phyloP scores from a whole-genome alignment of 53 echinoderm and acorn worm species.

The Glandiceps talaboti region DNA sequence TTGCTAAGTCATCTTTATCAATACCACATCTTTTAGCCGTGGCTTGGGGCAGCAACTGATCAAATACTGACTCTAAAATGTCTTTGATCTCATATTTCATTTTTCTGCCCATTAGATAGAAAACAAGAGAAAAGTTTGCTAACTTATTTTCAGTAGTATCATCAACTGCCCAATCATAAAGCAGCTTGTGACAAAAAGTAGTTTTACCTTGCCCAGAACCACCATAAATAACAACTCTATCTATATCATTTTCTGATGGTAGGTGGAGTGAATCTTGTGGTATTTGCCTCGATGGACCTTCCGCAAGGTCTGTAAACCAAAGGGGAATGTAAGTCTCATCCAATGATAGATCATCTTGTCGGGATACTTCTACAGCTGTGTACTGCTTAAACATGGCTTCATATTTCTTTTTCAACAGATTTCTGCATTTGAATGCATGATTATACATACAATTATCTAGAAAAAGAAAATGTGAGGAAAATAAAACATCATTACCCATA shows the following conservation, averaged over 20 bases:
- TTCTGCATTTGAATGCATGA: not conserved
- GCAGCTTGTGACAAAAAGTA: not conserved
- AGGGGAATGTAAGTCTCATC: not conserved
- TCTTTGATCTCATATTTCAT: not conserved
- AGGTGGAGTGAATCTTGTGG: not conserved
- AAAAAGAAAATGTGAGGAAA: too few relatives aligned
- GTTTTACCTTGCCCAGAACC: not conserved
- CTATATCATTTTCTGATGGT: not conserved
- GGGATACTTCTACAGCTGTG: not conserved
- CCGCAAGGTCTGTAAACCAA: not conserved
- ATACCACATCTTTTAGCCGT: not conserved
- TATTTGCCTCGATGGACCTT: not conserved
- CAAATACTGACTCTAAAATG: not conserved
- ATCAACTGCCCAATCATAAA: not conserved
- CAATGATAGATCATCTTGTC: not conserved
- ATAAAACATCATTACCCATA: too few relatives aligned
- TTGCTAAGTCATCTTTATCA: not conserved
- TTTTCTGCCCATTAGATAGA: not conserved
- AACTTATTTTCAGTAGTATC: not conserved
- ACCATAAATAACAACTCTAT: not conserved
- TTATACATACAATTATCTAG: too few relatives aligned
- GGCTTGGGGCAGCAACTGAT: not conserved
- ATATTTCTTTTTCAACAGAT: not conserved
- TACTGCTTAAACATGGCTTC: not conserved
- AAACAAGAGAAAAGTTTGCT: not conserved